Percentiles rank a stretch among this genome's conserved stretches.
Evolutionary conservation across 1,140 invertebrate species (phyloP).

Genomic region (Dreissena polymorpha): DNA sequence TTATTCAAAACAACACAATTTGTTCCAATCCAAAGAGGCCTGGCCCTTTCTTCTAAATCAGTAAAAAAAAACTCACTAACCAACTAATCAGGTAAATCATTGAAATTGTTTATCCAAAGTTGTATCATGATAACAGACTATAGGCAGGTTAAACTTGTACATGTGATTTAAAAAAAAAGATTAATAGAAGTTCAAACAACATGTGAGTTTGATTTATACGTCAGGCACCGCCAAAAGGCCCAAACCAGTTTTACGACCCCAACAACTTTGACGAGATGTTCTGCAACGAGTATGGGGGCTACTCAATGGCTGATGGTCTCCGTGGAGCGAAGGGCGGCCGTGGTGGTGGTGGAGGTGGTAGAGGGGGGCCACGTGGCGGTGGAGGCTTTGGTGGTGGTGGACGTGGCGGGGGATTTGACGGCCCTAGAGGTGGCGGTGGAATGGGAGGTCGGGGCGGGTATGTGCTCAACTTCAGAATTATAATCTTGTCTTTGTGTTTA

Average conservation of each 20-base stretch:
- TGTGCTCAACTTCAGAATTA: not conserved
- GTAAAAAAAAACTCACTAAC: no score
- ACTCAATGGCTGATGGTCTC: conserved; percentile 70
- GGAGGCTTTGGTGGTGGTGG: conserved; percentile 51
- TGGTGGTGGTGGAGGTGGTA: conserved; percentile 54
- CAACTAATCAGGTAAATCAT: no score
- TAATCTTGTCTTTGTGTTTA: no score
- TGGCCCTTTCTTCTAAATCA: no score
- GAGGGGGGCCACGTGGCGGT: conserved; percentile 59
- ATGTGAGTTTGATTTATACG: conserved; percentile 66
- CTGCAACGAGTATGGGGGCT: conserved; percentile 96
- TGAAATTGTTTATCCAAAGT: not conserved
- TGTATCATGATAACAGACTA: no score
- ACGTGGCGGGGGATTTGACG: conserved; percentile 23
- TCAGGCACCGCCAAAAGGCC: conserved; percentile 94
- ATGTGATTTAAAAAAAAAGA: not conserved
- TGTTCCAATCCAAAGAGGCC: no score
- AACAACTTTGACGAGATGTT: conserved; percentile 96
- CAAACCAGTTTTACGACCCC: conserved; percentile 95
- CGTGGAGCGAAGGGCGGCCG: conserved; percentile 63
- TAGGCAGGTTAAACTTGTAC: not conserved
- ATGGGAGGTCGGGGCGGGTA: conserved; percentile 54
- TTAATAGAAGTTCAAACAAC: not conserved
- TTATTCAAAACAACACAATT: no score
- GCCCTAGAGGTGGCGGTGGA: conserved; percentile 7